Evolutionary conservation across 2,113 vertebrate genomes (phyloP), one percentile per base, ranked within the genome.

Genomic region (Mustelus asterias): DNA sequence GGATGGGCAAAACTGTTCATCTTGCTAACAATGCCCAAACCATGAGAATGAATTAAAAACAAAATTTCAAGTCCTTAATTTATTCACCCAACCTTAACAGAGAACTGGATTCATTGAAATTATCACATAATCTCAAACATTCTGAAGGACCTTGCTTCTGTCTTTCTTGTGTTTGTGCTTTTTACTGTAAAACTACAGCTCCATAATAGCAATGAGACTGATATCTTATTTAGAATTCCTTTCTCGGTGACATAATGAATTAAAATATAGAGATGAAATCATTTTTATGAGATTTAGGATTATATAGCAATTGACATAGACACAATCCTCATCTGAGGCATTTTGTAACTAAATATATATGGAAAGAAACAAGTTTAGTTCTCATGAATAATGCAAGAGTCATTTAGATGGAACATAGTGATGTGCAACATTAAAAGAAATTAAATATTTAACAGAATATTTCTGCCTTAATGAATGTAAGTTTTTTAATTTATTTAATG

Each of bases 391-490:
- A 94, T 16, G 63, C 58, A 94, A 69, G 13, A 69, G 90, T 67
- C 29, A 20, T 26, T 94, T 94, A 48, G 65, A 48, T 94, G 41
- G 37, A 94, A 94, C 26, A n/a, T 41, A 67, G 65, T 94, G 65
- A 72, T 94, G 41, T 94, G 67, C 48, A 44, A n/a, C 24, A 48
- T 70, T 5, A 94, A 8, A 2, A 37, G 9, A 26, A 44, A 48
- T 94, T 70, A 94, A 14, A 70, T 72, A 44, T 70, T 70, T 20
- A 94, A 70, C 48, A 89, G 37, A 48, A 94, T 94, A 70, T 70
- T 94, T 69, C 65, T 48, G 60, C 18, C 92, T 69, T 37, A 44
- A 69, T 94, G 63, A 94, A 72, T 48, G 86, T 1, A 89, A 58
- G 48, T 89, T 58, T 18, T 29, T 54, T 5, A 89, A 54, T 89